Evolutionary conservation across 2,113 vertebrate species (phyloP).

Genomic region (Rhabdornis inornatus): DNA sequence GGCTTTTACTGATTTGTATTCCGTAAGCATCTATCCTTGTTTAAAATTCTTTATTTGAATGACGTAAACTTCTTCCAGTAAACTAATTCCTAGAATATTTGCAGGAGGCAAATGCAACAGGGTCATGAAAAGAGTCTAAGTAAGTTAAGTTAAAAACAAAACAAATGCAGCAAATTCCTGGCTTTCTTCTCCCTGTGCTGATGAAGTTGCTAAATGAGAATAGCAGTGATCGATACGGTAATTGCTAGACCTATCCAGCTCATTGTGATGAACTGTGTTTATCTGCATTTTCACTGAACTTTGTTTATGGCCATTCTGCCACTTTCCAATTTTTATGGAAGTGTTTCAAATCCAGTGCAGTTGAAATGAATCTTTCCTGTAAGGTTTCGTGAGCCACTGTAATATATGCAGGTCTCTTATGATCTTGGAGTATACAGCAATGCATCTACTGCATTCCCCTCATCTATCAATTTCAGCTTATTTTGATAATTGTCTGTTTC

Average conservation of each 20-base stretch:
- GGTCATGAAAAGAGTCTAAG: not conserved
- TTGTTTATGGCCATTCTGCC: not conserved
- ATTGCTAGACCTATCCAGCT: not conserved
- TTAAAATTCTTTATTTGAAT: not conserved
- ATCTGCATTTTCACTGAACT: not conserved
- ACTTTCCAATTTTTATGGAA: not conserved
- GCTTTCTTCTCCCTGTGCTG: not conserved
- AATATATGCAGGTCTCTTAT: not conserved
- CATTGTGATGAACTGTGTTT: conserved; percentile 1
- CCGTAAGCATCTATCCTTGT: not conserved
- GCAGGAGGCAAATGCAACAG: not conserved
- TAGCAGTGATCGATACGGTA: not conserved
- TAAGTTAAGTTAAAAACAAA: not conserved
- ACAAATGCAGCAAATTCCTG: not conserved
- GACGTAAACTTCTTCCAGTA: not conserved
- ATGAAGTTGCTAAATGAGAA: conserved; percentile 35
- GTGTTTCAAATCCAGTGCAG: not conserved
- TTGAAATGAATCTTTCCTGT: not conserved
- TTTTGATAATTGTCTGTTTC: not conserved
- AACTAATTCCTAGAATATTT: not conserved
- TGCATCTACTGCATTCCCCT: not conserved
- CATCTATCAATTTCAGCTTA: not conserved
- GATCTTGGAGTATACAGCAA: not conserved
- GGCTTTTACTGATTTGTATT: not conserved
- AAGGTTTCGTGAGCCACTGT: not conserved